Evolutionary conservation across 2,888 invertebrate genomes (phyloP).

Genomic region (Philopedon plagiatum): DNA sequence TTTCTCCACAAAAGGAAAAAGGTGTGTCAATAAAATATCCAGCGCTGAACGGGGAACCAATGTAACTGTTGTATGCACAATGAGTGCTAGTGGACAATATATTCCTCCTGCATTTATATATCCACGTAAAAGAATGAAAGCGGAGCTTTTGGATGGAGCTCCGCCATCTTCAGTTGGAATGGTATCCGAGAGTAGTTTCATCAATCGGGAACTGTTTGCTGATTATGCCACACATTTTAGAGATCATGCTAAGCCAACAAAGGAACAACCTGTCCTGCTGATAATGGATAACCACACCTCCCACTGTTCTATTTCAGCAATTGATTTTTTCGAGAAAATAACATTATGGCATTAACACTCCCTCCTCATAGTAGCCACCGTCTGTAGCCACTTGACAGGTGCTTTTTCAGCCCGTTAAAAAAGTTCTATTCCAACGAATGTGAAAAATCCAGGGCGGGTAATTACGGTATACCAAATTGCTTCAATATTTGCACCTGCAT

Average conservation of each 20-base stretch:
- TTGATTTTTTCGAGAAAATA: background rate
- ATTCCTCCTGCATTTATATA: background rate
- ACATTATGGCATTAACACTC: background rate
- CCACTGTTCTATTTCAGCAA: too few species aligned
- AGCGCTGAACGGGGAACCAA: background rate
- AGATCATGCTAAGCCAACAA: background rate
- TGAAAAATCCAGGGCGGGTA: background rate
- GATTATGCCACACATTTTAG: too few species aligned
- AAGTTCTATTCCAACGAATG: background rate
- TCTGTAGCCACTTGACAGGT: background rate
- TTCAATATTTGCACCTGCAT: background rate
- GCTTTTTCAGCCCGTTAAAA: background rate
- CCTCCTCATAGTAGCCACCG: background rate
- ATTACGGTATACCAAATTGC: slow-evolving; percentile 3
- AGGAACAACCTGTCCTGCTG: background rate
- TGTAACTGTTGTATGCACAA: background rate
- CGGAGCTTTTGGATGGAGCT: background rate
- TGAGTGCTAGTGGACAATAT: background rate
- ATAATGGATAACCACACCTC: too few species aligned
- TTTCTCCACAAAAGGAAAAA: slow-evolving; percentile 5
- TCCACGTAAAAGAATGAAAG: background rate
- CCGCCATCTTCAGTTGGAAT: background rate
- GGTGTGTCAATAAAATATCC: slow-evolving; percentile 1
- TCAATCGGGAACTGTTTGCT: background rate
- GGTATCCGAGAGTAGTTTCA: background rate